Evolutionary conservation across 2,888 invertebrate species (phyloP), one percentile per base, ranked within the genome.

Genomic region (Apoda limacodes): DNA sequence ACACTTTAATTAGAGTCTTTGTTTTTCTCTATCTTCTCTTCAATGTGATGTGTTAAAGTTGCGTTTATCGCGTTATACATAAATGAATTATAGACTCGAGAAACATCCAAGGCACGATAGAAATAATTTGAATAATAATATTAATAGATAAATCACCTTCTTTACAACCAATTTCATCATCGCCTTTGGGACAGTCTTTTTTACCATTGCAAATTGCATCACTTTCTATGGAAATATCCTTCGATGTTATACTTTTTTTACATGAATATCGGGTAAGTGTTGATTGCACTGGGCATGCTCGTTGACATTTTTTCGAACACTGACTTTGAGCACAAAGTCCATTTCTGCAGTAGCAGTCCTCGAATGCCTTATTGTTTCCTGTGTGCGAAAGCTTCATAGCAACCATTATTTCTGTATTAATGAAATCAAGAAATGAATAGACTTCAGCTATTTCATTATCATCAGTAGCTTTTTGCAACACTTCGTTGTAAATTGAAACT

Each of bases 101-200:
- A n/a, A n/a, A n/a, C n/a, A n/a, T n/a, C n/a, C n/a, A n/a, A n/a
- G n/a, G n/a, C n/a, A n/a, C n/a, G n/a, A n/a, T n/a, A n/a, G n/a
- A n/a, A n/a, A n/a, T n/a, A n/a, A n/a, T n/a, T n/a, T n/a, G n/a
- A n/a, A n/a, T n/a, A n/a, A n/a, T n/a, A n/a, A n/a, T n/a, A n/a
- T n/a, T n/a, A n/a, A n/a, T n/a, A n/a, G n/a, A 17, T 17, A 17
- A 17, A 5, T 41, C 49, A 66, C 75, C 69, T 46, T 44, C 50
- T 12, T 37, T 47, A 42, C 78, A 78, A 20, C 52, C 30, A 0
- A 37, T 30, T 51, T 78, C 78, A 22, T 78, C 78, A 23, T 68
- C 62, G 14, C 54, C 60, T 14, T 46, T 43, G 2, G 56, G 55
- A 36, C 78, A 78, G 39, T 72, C 55, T 2, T 26, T 20, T 35